Evolutionary conservation across 1,140 invertebrate species (phyloP).

Genomic region (Drosophila erecta): DNA sequence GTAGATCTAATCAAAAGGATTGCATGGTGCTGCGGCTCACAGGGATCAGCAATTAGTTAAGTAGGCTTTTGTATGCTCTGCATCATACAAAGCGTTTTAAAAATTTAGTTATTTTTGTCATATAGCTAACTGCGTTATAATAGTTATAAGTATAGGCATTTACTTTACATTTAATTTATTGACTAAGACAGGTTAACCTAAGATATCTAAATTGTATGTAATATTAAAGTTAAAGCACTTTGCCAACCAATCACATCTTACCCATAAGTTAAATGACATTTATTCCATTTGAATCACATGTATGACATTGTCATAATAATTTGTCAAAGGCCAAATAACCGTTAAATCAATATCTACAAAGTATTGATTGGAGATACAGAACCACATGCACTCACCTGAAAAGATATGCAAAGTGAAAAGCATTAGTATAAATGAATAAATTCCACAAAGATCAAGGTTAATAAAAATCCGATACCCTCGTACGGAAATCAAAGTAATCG

Average conservation of each 20-base stretch:
- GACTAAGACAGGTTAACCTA: too few species aligned
- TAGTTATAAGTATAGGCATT: too few species aligned
- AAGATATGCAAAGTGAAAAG: conserved; percentile 22
- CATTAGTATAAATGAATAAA: conserved; percentile 48
- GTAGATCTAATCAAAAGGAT: conserved; percentile 50
- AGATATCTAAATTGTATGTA: too few species aligned
- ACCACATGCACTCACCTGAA: conserved; percentile 37
- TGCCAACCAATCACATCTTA: too few species aligned
- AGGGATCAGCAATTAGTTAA: conserved; percentile 18
- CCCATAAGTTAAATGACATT: conserved; percentile 26
- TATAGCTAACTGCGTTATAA: too few species aligned
- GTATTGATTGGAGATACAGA: conserved; percentile 9
- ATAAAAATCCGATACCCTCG: background rate
- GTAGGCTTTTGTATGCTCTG: conserved; percentile 9
- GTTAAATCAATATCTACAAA: conserved; percentile 1
- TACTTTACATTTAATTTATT: too few species aligned
- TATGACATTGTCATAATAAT: conserved; percentile 22
- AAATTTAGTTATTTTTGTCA: too few species aligned
- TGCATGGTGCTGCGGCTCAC: conserved; percentile 2
- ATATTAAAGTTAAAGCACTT: background rate
- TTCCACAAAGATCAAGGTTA: conserved; percentile 42
- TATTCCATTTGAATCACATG: conserved; percentile 8
- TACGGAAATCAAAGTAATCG: conserved; percentile 33
- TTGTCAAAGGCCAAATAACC: conserved; percentile 24
- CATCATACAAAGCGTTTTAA: background rate